Evolutionary conservation across 2,797 vertebrate genomes (phyloP).

Genomic region (Schizopygopsis malacanthus): DNA sequence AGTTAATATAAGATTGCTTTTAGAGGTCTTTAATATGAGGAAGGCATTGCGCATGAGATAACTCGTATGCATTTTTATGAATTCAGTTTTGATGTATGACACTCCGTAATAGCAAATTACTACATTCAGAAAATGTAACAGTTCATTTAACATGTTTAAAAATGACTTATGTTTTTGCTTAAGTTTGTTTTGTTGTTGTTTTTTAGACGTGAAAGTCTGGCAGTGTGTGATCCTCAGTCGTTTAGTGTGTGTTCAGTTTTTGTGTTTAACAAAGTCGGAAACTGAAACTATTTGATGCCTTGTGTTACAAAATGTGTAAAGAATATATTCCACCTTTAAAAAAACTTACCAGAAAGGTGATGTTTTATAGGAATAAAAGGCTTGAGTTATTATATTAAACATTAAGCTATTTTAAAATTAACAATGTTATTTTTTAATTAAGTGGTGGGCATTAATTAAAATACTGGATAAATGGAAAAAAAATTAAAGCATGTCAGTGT

Average conservation of each 20-base stretch:
- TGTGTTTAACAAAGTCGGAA: background rate
- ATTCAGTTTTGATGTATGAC: background rate
- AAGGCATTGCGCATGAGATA: background rate
- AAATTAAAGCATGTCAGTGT: background rate
- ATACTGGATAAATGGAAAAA: background rate
- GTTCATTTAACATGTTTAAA: background rate
- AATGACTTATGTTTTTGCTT: background rate
- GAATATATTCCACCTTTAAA: background rate
- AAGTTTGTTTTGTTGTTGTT: background rate
- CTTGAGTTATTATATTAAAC: background rate
- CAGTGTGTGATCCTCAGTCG: background rate
- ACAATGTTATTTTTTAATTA: background rate
- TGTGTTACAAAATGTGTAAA: background rate
- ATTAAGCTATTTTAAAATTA: background rate
- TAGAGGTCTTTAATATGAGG: background rate
- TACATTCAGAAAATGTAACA: background rate
- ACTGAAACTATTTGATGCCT: background rate
- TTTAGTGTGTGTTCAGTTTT: background rate
- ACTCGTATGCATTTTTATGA: background rate
- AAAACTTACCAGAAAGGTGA: too few species aligned
- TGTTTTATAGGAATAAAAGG: background rate
- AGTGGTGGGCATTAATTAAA: constrained; percentile 25
- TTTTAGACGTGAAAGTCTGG: background rate
- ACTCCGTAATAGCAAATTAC: background rate
- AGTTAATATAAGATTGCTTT: background rate